Conservation (phyloP, 2,113 vertebrate genomes). For the Chaetodon auriga region DNA sequence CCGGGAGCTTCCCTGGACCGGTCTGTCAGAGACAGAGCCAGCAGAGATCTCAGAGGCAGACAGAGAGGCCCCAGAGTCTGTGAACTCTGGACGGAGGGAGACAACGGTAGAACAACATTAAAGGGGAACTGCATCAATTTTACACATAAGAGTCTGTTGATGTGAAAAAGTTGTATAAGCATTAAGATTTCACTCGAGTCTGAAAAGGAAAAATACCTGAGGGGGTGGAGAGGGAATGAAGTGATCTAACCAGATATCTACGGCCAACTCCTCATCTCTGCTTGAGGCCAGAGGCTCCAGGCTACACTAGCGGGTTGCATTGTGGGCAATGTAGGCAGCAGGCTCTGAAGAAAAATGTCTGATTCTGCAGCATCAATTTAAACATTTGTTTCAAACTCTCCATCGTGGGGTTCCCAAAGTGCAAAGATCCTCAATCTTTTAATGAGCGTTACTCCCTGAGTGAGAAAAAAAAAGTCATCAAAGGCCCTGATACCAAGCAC, state of each 20-base stretch:
- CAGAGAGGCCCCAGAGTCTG: constrained; percentile 39
- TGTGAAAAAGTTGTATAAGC: neutral
- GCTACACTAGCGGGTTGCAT: neutral
- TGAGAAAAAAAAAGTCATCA: constrained; percentile 32
- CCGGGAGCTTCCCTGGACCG: constrained; percentile 55
- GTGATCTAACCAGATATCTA: too few relatives aligned
- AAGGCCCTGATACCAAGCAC: constrained; percentile 38
- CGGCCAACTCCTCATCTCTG: too few relatives aligned
- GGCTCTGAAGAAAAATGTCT: neutral
- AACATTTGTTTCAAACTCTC: neutral
- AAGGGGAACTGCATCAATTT: neutral
- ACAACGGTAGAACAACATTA: neutral
- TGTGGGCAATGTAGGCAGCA: neutral
- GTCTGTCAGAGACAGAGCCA: constrained; percentile 36
- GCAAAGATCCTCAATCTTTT: constrained; percentile 6
- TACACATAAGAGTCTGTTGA: neutral
- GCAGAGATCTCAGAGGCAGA: constrained; percentile 47
- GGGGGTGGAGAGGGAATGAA: neutral
- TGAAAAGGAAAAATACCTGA: neutral
- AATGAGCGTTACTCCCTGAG: constrained; percentile 2
- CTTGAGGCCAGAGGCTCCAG: too few relatives aligned
- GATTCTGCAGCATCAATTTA: neutral
- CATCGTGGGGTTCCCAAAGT: too few relatives aligned
- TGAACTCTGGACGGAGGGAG: neutral
- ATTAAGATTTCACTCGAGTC: neutral